Evolutionary conservation across 1,140 invertebrate species (phyloP), one percentile per base, ranked within the genome.

Genomic region (Temnothorax longispinosus): DNA sequence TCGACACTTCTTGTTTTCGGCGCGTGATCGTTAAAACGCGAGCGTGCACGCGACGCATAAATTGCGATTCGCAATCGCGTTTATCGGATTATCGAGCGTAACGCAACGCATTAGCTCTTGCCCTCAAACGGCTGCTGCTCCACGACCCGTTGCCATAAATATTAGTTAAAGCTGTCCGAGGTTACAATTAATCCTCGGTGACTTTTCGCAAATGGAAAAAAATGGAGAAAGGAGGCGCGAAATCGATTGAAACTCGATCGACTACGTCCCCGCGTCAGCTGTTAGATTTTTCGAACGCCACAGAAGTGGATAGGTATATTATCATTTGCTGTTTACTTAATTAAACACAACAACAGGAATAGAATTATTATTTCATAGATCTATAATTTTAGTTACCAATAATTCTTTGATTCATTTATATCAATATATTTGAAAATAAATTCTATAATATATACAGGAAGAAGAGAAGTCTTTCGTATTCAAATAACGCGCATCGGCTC

Each of bases 401-500:
- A 27, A 27, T 27, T 27, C 27, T 27, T 27, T 27, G 27, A 27
- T 27, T 27, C 27, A 27, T 27, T 1, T 27, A 27, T 1, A 27
- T 74, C 27, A 2, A 21, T 38, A 10, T 41, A 10, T 18, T 1
- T 27, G 13, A 13, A 58, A 58, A 58, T 27, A 0, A 0, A 76
- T 76, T n/a, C n/a, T 44, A 5, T 6, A 41, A 41, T 41, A 6
- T 11, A 4, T 44, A 60, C 3, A 18, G 7, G 5, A 44, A 7
- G 71, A 88, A 85, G 76, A 71, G 85, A 89, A 90, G 88, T 90
- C 62, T 82, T 41, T 67, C 18, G 82, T 44, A 75, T 62, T 89
- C 47, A 38, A 60, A 89, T 81, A 58, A 85, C 85, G 78, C 69
- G 44, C 6, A 76, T 27, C 35, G 78, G 87, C 87, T 87, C 74